phyloP scores from a whole-genome alignment of 2,797 vertebrate genomes.

The Sebastes minor region DNA sequence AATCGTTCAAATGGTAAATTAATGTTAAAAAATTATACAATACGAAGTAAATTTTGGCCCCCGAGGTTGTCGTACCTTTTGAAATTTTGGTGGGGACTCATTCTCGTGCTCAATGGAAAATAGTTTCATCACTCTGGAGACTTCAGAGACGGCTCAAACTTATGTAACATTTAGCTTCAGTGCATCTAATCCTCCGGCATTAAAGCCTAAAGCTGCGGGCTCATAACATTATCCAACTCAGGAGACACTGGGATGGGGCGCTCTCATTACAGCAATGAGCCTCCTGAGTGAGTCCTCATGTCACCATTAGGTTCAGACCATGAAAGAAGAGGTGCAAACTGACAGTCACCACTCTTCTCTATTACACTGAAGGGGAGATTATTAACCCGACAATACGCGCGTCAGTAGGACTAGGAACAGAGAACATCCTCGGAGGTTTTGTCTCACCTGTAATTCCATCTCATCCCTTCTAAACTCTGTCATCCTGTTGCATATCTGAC shows the following conservation, averaged over 20 bases:
- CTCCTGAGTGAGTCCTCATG: conserved; percentile 66
- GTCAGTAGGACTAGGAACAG: conserved; percentile 48
- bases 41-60: not conserved
- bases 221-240: conserved; percentile 58
- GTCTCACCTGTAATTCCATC: conserved; percentile 71
- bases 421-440: conserved; percentile 69
- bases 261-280: conserved; percentile 66
- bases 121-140: not conserved
- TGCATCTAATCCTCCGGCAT: conserved; percentile 33
- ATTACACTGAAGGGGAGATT: conserved; percentile 65
- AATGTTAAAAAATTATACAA: not conserved
- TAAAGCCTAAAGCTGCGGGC: conserved; percentile 42
- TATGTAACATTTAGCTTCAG: conserved; percentile 39
- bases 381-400: conserved; percentile 64
- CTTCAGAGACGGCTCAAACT: conserved; percentile 4
- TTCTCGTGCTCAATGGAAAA: not conserved
- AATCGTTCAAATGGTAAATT: not conserved
- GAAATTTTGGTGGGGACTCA: not conserved
- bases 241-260: conserved; percentile 39
- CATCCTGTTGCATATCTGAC: conserved; percentile 17
- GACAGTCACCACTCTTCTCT: conserved; percentile 70
- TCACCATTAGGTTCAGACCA: conserved; percentile 64
- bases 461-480: conserved; percentile 33
- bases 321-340: conserved; percentile 76
- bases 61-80: not conserved